Base-by-base conservation (phyloP, 1,140 invertebrate species). In the Choristoneura fumiferana region DNA sequence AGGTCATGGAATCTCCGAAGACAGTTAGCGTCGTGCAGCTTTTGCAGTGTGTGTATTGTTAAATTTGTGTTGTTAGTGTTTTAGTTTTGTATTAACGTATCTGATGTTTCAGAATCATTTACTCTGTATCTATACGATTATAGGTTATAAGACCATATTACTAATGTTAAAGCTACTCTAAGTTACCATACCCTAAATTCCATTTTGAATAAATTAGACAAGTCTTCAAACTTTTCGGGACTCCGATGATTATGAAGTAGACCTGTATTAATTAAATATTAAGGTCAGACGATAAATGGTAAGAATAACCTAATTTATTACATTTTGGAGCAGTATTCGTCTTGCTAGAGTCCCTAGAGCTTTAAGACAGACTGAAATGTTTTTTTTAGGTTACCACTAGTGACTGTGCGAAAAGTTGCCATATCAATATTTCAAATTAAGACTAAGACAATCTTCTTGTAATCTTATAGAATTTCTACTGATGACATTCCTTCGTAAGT, bases 401-500 rank as follows among this genome's bases (percentile, higher is more conserved):
- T 49, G 43, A 49, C 43, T 49, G 43, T 29, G 18, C 29, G 65
- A 61, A 54, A 57, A 58, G 58, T 66, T 67, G 64, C 63, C 62
- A 67, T 63, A 73, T 73, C 65, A 64, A 62, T 65, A 18, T 65
- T 40, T 62, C 36, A 65, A 70, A 59, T 64, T 65, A 61, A 55
- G 34, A 34, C 38, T 65, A 65, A 60, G 55, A 62, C 35, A 59
- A 65, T 45, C 40, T 58, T 58, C 54, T 64, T 70, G 63, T 74
- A 74, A 73, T 72, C 64, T 71, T 63, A 57, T 77, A 77, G 74
- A 69, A 74, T 77, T 77, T 77, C 67, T 77, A 77, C 74, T 69
- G 66, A 62, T 65, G 62, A 63, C 65, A 71, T 67, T 63, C 54
- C 65, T 67, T 54, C 18, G 18, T 49, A 33, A 49, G 1, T 29